A percentile compares a stretch with the other conserved stretches of the same genome.
phyloP scores from a whole-genome alignment of 1,140 invertebrate species.

The Hylaeus anthracinus region DNA sequence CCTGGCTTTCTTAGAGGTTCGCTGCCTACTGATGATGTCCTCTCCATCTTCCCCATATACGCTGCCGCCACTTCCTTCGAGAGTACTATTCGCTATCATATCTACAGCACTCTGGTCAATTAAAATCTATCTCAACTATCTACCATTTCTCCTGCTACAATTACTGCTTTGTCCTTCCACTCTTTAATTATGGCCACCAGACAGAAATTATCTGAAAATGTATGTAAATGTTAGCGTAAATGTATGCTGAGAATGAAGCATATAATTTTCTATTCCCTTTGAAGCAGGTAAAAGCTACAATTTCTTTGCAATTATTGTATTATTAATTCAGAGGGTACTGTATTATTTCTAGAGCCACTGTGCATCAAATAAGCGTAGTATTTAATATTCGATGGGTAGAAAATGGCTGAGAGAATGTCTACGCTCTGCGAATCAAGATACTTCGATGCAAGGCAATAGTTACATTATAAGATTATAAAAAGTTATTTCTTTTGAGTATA shows the following conservation, averaged over 20 bases:
- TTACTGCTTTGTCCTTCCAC: neutral
- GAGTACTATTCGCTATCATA: neutral
- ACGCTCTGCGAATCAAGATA: too few relatives aligned
- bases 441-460: too few relatives aligned
- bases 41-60: too few relatives aligned
- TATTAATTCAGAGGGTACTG: neutral
- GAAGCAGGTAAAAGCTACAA: neutral
- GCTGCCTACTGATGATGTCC: neutral
- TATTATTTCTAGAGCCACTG: slow-evolving; percentile 74
- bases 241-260: too few relatives aligned
- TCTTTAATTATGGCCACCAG: neutral
- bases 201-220: neutral
- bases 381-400: too few relatives aligned
- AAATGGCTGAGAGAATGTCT: too few relatives aligned
- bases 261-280: neutral
- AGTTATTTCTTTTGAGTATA: too few relatives aligned
- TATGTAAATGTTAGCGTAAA: neutral
- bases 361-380: too few relatives aligned
- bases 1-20: neutral
- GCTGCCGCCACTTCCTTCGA: neutral
- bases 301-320: neutral
- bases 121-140: neutral
- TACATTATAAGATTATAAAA: too few relatives aligned
- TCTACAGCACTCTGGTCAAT: neutral
- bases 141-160: neutral